These are phyloP conservation scores for Hesperophylax magnus DNA, from an alignment of 1,140 invertebrate species.

Conservation along the genomic window DNA sequence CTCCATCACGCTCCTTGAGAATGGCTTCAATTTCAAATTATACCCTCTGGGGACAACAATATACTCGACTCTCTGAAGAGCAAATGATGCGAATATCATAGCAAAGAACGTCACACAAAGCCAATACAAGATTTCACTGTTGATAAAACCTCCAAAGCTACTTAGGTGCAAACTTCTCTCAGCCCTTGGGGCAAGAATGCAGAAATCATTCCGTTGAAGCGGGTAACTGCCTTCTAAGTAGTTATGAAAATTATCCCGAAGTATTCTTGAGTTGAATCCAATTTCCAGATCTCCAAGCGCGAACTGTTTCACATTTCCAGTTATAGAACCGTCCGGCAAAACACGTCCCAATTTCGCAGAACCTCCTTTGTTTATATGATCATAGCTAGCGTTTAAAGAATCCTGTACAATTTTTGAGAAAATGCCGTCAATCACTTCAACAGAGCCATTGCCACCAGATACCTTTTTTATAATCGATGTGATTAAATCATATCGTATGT, in stretches of 20 bases:
- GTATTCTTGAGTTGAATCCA: conserved; percentile 20
- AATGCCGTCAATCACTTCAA: background rate
- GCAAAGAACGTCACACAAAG: background rate
- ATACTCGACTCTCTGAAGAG: conserved; percentile 12
- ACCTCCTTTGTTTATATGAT: background rate
- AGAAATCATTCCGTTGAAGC: conserved; percentile 16
- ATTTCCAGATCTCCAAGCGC: conserved; percentile 14
- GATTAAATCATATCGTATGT: conserved; percentile 1
- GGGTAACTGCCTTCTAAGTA: conserved; percentile 17
- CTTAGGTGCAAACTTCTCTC: background rate
- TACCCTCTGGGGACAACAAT: background rate
- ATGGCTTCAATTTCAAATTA: background rate
- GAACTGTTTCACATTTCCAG: background rate
- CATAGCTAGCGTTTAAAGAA: background rate
- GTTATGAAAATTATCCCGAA: background rate
- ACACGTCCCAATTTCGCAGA: background rate
- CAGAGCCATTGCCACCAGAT: background rate
- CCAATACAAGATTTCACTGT: too few relatives aligned
- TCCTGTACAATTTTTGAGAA: background rate
- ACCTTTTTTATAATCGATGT: background rate
- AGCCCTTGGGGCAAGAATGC: conserved; percentile 11
- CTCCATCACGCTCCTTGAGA: background rate
- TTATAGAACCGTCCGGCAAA: background rate
- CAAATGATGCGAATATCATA: background rate
- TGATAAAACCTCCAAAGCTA: too few relatives aligned